A percentile compares a stretch with the other conserved stretches of the same genome.
Evolutionary conservation across 53 echinoderm and acorn worm genomes (phyloP).

Genomic region (Arbacia lixula): DNA sequence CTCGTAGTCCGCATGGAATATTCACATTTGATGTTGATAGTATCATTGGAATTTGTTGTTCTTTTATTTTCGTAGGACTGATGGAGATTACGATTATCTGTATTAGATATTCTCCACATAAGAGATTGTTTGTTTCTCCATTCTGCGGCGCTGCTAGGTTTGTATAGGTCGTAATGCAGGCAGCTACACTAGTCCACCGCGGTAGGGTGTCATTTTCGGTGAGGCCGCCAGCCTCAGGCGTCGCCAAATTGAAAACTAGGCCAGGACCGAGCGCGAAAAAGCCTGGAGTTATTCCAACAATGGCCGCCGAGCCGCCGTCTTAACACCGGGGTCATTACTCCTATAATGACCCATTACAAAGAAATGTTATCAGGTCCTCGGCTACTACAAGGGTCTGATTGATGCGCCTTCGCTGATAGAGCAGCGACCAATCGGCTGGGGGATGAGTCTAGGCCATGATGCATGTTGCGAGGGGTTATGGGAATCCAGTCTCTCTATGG

Average conservation of each 20-base stretch:
- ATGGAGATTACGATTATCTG: too few relatives aligned
- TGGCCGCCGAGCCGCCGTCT: constrained; percentile 25
- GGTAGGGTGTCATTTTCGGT: not conserved
- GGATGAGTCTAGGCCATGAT: constrained; percentile 54
- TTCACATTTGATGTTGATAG: too few relatives aligned
- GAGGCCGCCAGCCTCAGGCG: constrained; percentile 1
- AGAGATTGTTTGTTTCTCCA: too few relatives aligned
- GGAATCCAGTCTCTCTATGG: constrained; percentile 57
- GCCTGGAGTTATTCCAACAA: constrained; percentile 43
- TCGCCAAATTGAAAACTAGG: constrained; percentile 18
- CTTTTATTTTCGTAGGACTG: too few relatives aligned
- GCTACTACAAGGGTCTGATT: constrained; percentile 42
- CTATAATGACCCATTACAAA: constrained; percentile 48
- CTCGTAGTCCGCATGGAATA: too few relatives aligned
- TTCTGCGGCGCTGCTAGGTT: too few relatives aligned
- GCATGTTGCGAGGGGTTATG: constrained; percentile 44
- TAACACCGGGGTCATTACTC: constrained; percentile 48
- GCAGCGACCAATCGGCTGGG: constrained; percentile 45
- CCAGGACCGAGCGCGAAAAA: constrained; percentile 30
- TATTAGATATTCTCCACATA: too few relatives aligned
- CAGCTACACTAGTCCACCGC: too few relatives aligned
- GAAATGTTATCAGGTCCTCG: constrained; percentile 57
- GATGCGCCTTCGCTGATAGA: constrained; percentile 20
- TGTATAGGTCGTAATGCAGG: too few relatives aligned
- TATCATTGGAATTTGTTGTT: too few relatives aligned